phyloP scores from a whole-genome alignment of 2,797 vertebrate species.

The Semaprochilodus insignis region DNA sequence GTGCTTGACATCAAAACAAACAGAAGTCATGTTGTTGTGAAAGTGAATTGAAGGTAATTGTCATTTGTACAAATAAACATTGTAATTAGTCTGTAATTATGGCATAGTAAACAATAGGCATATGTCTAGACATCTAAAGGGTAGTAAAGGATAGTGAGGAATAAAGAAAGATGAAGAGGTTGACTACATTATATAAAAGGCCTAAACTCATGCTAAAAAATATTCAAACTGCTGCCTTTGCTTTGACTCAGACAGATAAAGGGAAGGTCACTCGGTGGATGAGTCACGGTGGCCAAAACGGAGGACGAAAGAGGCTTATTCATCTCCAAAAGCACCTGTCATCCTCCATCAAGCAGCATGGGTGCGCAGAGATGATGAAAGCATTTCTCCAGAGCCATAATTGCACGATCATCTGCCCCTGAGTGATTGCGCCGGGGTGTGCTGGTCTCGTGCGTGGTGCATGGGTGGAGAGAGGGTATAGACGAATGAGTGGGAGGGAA shows the following conservation, averaged over 20 bases:
- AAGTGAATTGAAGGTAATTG: too few relatives aligned
- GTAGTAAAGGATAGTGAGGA: background rate
- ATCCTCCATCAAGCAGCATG: slow-evolving; percentile 36
- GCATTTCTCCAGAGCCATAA: slow-evolving; percentile 50
- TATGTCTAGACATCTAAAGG: background rate
- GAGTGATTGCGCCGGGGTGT: slow-evolving; percentile 32
- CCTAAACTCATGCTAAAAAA: background rate
- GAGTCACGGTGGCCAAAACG: slow-evolving; percentile 16
- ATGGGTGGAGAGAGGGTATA: slow-evolving; percentile 30
- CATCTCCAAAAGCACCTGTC: slow-evolving; percentile 40
- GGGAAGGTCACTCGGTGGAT: slow-evolving; percentile 43
- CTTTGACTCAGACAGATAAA: slow-evolving; percentile 28
- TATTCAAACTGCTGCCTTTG: background rate
- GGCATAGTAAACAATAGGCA: background rate
- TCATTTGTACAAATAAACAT: too few relatives aligned
- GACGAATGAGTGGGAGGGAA: slow-evolving; percentile 3
- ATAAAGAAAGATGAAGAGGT: too few relatives aligned
- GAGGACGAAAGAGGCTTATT: slow-evolving; percentile 19
- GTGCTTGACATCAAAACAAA: too few relatives aligned
- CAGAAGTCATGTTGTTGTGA: too few relatives aligned
- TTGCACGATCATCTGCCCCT: slow-evolving; percentile 41
- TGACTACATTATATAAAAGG: background rate
- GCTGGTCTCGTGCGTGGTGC: slow-evolving; percentile 3
- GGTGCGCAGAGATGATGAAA: slow-evolving; percentile 28
- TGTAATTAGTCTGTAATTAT: background rate